These are phyloP conservation scores for Pitangus sulphuratus DNA, from an alignment of 2,797 vertebrate genomes.

Conservation along the genomic window DNA sequence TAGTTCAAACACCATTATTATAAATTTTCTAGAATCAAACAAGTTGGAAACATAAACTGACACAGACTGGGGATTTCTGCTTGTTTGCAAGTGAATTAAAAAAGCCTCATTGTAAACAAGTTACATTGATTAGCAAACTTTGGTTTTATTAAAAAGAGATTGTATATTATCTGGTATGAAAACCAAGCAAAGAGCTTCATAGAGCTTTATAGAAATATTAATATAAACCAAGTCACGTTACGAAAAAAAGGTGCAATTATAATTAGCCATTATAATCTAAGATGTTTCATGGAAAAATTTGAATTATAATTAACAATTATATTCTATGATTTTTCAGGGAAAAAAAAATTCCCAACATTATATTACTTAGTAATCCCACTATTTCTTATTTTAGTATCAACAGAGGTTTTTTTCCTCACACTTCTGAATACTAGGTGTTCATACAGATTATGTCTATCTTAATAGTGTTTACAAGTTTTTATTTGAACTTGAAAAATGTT, in stretches of 20 bases:
- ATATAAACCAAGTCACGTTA: background rate
- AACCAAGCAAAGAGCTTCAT: background rate
- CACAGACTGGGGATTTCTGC: background rate
- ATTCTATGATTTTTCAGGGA: background rate
- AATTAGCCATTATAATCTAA: slow-evolving; percentile 24
- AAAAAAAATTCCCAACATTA: background rate
- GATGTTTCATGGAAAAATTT: background rate
- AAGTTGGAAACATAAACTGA: background rate
- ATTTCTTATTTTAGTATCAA: slow-evolving; percentile 29
- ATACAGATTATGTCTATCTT: slow-evolving; percentile 47
- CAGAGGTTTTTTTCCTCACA: slow-evolving; percentile 12
- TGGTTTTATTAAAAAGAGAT: background rate
- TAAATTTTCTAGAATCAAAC: background rate
- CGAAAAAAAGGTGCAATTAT: background rate
- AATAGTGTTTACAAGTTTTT: slow-evolving; percentile 72
- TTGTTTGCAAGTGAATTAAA: background rate
- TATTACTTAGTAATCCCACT: background rate
- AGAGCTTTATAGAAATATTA: background rate
- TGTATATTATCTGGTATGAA: background rate
- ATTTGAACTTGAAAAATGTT: slow-evolving; percentile 78
- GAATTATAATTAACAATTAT: slow-evolving; percentile 19
- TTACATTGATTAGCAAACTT: background rate
- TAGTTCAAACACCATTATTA: background rate
- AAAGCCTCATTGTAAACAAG: background rate
- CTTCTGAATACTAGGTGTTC: slow-evolving; percentile 38